Evolutionary conservation across 2,888 invertebrate genomes (phyloP), one percentile per base, ranked within the genome.

Genomic region (Cyaniris semiargus): DNA sequence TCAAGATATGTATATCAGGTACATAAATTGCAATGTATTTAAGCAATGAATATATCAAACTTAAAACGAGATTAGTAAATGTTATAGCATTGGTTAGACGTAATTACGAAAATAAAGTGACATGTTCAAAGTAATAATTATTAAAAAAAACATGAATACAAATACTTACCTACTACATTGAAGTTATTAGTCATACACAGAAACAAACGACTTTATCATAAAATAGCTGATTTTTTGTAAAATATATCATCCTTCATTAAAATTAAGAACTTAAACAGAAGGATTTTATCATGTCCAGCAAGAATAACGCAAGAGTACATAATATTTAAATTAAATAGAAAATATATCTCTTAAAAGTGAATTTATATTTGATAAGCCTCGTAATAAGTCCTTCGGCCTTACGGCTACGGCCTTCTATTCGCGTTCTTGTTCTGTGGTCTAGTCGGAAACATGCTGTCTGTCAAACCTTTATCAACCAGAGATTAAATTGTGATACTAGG

Each of bases 31-130:
- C 79, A 71, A 38, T 79, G 71, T 79, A 77, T 79, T 81, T 78
- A 81, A 79, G 79, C 80, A 79, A 80, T 80, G 79, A 81, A 79
- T 81, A 79, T 78, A 78, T 79, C 78, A 79, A 21, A 60, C 79
- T 78, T 75, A 74, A 76, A 78, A 76, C 75, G 31, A 78, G 79
- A 80, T 79, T 78, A 80, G 77, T 75, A 78, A 79, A 80, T 80
- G 80, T 79, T 78, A 76, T 75, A 70, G 48, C 56, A 53, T 70
- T 53, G 53, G 53, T 48, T 27, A 44, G 66, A 27, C 27, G 27
- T 15, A 66, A 31, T 18, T 1, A 66, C 1, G 5, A 6, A 27
- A 66, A 27, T 10, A 27, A 27, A 66, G 27, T 15, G 6, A 31
- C 66, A 31, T 15, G 4, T 27, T 6, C 5, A 15, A 13, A 23